A percentile compares a stretch with the other conserved stretches of the same genome.
Evolutionary conservation across 2,797 vertebrate genomes (phyloP).

Genomic region (Helostoma temminkii): DNA sequence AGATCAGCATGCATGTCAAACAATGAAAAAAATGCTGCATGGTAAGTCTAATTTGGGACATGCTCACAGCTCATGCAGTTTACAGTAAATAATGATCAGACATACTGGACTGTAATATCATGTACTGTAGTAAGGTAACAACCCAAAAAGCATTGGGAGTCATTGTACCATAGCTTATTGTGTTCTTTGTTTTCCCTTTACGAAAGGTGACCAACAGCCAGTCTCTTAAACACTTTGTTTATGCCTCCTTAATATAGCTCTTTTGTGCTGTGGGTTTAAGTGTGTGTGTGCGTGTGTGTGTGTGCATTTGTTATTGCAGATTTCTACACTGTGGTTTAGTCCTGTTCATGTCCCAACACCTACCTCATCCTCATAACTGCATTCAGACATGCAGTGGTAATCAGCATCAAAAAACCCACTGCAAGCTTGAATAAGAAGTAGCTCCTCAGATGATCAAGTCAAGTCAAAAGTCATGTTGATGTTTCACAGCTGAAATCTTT

Average conservation of each 20-base stretch:
- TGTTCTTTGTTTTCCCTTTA: conserved; percentile 14
- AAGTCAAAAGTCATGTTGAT: conserved; percentile 19
- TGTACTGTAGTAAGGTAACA: too few species aligned
- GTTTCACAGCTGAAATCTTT: not conserved
- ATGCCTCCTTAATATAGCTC: not conserved
- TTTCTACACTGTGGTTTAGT: conserved; percentile 25
- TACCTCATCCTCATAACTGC: conserved; percentile 14
- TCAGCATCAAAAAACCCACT: conserved; percentile 24
- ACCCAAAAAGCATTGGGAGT: too few species aligned
- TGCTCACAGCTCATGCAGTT: not conserved
- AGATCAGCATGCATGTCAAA: too few species aligned
- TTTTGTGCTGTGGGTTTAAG: conserved; percentile 1
- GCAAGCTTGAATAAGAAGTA: conserved; percentile 41
- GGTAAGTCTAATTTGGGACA: not conserved
- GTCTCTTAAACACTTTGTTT: not conserved
- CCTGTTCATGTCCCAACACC: conserved; percentile 39
- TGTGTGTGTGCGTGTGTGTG: conserved; percentile 1
- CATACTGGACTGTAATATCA: too few species aligned
- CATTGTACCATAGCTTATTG: not conserved
- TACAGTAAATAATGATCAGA: not conserved
- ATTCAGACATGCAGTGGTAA: conserved; percentile 41
- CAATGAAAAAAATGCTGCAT: too few species aligned
- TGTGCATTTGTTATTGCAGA: not conserved
- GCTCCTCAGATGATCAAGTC: conserved; percentile 7
- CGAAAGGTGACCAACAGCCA: conserved; percentile 17